A percentile compares a stretch with the other conserved stretches of the same genome.
These are phyloP conservation scores for Cyprinella venusta DNA, from an alignment of 2,797 vertebrate species.

Conservation along the genomic window DNA sequence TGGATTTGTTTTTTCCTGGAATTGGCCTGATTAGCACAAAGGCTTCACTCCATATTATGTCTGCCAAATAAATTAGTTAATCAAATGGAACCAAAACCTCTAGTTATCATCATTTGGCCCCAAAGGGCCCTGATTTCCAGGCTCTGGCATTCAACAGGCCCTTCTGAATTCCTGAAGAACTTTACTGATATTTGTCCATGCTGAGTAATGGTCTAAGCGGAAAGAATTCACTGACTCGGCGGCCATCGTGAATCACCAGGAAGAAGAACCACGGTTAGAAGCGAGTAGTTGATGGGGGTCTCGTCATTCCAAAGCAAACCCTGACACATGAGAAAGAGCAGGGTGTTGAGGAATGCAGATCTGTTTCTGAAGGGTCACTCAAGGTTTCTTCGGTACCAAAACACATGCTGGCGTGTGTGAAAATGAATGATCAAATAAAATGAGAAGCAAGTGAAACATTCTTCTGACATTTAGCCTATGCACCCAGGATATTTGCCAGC, in stretches of 20 bases:
- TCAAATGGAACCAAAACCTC: constrained; percentile 49
- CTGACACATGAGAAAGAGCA: constrained; percentile 28
- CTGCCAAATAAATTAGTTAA: constrained; percentile 55
- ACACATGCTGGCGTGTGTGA: neutral
- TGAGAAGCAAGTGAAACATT: neutral
- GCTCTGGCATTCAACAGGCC: neutral
- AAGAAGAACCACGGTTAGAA: neutral
- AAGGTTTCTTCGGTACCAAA: neutral
- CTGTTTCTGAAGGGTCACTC: constrained; percentile 11
- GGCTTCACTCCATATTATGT: constrained; percentile 32
- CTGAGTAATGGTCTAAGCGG: neutral
- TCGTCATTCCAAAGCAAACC: neutral
- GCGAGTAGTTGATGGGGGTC: neutral
- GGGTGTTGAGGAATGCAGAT: neutral
- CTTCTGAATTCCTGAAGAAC: neutral
- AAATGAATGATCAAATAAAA: neutral
- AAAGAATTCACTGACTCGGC: neutral
- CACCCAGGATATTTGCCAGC: neutral
- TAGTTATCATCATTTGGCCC: constrained; percentile 49
- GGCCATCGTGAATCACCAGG: neutral
- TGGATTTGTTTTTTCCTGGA: neutral
- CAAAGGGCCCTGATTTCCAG: constrained; percentile 3
- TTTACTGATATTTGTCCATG: neutral
- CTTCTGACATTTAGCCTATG: neutral
- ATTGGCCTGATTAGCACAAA: constrained; percentile 25